Conservation (phyloP, 2,113 vertebrate genomes). For the Neolamprologus variostigma region DNA sequence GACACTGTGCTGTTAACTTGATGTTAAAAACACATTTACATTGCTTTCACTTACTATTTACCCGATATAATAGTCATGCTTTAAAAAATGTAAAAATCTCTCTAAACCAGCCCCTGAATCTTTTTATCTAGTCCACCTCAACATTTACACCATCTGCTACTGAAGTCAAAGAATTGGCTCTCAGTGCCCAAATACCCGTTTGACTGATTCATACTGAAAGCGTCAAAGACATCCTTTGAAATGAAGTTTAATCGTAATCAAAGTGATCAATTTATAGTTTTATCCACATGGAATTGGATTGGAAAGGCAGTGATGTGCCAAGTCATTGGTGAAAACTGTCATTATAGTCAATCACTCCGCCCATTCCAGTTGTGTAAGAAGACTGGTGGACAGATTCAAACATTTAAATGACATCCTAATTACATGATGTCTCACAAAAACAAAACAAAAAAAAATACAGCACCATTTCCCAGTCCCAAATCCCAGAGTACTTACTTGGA, state of each 20-base stretch:
- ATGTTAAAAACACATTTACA: background rate
- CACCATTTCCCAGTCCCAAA: background rate
- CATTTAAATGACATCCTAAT: background rate
- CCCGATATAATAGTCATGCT: background rate
- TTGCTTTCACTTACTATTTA: fast-evolving
- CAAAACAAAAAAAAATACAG: constrained; percentile 18
- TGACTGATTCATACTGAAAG: background rate
- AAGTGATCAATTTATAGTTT: background rate
- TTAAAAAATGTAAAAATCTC: background rate
- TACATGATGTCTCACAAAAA: background rate
- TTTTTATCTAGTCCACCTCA: background rate
- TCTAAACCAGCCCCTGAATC: background rate
- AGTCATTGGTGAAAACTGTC: background rate
- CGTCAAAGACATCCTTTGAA: background rate
- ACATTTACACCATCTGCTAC: background rate
- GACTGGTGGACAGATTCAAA: background rate
- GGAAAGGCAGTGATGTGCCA: background rate
- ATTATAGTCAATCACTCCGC: background rate
- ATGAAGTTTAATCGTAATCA: background rate
- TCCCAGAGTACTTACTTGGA: background rate
- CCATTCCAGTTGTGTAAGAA: background rate
- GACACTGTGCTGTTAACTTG: background rate
- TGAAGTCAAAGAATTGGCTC: background rate
- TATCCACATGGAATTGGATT: background rate
- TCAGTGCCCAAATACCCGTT: background rate